phyloP scores from a whole-genome alignment of 2,888 invertebrate genomes.

The Noctua janthina region DNA sequence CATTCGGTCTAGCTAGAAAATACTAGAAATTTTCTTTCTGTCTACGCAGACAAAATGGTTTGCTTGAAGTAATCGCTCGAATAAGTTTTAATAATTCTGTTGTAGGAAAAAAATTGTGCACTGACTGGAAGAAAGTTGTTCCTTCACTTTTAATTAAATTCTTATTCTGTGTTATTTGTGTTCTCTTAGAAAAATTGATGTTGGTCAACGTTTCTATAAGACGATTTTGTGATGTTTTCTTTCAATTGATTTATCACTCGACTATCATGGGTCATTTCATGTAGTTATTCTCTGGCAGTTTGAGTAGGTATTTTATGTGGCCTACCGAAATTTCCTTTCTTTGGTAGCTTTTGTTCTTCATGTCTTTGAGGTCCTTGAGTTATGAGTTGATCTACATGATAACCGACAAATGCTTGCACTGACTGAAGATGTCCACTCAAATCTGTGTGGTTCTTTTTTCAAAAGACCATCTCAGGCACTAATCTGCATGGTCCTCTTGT shows the following conservation, averaged over 20 bases:
- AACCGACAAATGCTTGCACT: not conserved
- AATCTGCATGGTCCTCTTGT: no score
- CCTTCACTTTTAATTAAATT: conserved; percentile 34
- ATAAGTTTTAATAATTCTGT: conserved; percentile 6
- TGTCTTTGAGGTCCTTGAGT: not conserved
- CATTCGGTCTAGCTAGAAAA: conserved; percentile 27
- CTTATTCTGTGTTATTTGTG: conserved; percentile 12
- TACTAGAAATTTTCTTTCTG: conserved; percentile 14
- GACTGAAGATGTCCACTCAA: not conserved
- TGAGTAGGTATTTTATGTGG: not conserved
- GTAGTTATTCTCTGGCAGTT: not conserved
- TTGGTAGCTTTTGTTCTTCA: not conserved
- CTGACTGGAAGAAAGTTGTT: conserved; percentile 12
- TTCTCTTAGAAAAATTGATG: not conserved
- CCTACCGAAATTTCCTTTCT: not conserved
- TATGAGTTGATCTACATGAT: not conserved
- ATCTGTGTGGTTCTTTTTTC: not conserved
- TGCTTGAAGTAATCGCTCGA: conserved; percentile 40
- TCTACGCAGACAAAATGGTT: conserved; percentile 20
- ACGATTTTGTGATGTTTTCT: not conserved
- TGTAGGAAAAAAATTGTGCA: conserved; percentile 13
- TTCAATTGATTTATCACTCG: not conserved
- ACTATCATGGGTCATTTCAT: not conserved
- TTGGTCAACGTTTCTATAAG: not conserved
- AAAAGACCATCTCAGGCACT: no score